Percentiles rank a stretch among this genome's conserved stretches.
Evolutionary conservation across 2,888 invertebrate species (phyloP).

Genomic region (Dendrolimus pini): DNA sequence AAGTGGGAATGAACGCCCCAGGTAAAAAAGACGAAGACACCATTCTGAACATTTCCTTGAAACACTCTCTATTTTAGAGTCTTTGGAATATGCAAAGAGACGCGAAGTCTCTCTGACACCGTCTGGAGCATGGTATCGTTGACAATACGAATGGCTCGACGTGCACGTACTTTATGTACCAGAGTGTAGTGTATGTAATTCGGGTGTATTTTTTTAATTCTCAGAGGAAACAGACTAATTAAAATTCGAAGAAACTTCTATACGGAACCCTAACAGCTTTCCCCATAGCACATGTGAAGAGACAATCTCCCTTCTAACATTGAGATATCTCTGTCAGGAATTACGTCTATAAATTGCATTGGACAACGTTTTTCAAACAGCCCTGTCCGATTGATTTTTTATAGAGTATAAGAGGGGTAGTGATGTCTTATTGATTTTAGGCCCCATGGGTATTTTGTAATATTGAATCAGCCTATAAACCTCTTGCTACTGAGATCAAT

Average conservation of each 20-base stretch:
- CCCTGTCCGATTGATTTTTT: not conserved
- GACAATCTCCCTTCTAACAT: not conserved
- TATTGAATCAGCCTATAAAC: too few relatives aligned
- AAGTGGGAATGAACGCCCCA: not conserved
- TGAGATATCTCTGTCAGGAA: not conserved
- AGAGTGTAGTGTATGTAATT: too few relatives aligned
- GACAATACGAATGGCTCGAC: too few relatives aligned
- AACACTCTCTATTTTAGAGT: too few relatives aligned
- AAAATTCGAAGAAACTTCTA: too few relatives aligned
- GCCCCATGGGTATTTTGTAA: not conserved
- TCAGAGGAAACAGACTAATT: not conserved
- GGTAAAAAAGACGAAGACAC: not conserved
- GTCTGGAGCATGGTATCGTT: too few relatives aligned
- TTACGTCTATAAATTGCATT: not conserved
- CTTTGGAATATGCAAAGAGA: too few relatives aligned
- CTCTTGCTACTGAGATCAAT: too few relatives aligned
- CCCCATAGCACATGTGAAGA: not conserved
- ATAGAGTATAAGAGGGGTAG: not conserved
- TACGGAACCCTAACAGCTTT: not conserved
- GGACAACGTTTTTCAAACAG: not conserved
- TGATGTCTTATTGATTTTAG: not conserved
- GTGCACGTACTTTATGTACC: too few relatives aligned
- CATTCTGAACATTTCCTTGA: too few relatives aligned
- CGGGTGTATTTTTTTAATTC: not conserved
- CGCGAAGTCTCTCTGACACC: too few relatives aligned